These are phyloP conservation scores for Otocyon megalotis DNA, from an alignment of 2,113 vertebrate genomes.

Conservation along the genomic window DNA sequence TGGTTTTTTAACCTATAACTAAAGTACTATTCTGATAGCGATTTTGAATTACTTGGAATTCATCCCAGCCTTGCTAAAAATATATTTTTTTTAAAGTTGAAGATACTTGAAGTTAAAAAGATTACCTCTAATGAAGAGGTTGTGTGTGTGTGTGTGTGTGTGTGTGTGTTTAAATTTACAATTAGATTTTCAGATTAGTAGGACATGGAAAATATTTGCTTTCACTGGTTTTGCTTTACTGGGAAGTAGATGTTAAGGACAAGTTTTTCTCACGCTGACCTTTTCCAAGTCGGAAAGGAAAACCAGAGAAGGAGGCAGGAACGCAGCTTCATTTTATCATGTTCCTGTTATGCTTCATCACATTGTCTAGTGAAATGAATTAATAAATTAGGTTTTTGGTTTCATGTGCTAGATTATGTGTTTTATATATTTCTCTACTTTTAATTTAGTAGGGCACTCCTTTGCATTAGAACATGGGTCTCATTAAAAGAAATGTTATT, in stretches of 20 bases:
- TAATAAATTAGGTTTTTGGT: slow-evolving; percentile 69
- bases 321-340: slow-evolving; percentile 24
- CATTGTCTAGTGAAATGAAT: slow-evolving; percentile 75
- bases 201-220: slow-evolving; percentile 67
- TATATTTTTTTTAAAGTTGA: slow-evolving; percentile 42
- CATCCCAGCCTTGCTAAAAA: slow-evolving; percentile 52
- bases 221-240: slow-evolving; percentile 61
- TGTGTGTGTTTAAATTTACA: neutral
- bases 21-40: slow-evolving; percentile 45
- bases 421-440: slow-evolving; percentile 70
- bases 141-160: neutral
- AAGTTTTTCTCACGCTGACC: slow-evolving; percentile 9
- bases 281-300: neutral
- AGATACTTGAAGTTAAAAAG: slow-evolving; percentile 57
- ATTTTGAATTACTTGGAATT: slow-evolving; percentile 68
- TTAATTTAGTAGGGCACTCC: slow-evolving; percentile 74
- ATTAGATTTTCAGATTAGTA: slow-evolving; percentile 65
- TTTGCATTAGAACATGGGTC: slow-evolving; percentile 81
- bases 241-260: slow-evolving; percentile 54
- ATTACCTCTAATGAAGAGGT: neutral
- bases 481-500: slow-evolving; percentile 81
- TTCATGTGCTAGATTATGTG: slow-evolving; percentile 60
- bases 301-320: neutral
- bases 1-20: slow-evolving; percentile 54
- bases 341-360: slow-evolving; percentile 68